Base-by-base conservation (phyloP, 2,888 invertebrate genomes). In the Brenthis daphne region DNA sequence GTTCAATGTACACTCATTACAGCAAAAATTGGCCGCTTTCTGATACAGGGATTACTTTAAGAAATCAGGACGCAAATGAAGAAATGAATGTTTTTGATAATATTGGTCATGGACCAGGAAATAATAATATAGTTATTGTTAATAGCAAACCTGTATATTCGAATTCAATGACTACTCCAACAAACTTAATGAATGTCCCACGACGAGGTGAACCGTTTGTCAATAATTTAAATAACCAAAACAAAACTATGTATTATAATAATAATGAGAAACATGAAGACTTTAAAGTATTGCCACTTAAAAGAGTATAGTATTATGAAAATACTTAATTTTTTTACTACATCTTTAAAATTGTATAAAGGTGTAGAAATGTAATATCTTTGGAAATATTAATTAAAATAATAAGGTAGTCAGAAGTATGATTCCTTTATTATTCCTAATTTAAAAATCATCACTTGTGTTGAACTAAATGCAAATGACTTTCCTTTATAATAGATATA, bases 41-140 rank as follows among this genome's bases (percentile, higher is more conserved):
- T 16, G 16, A 43, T 37, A n/a, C 65, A 11, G 11, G 24, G 6
- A 20, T 37, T 11, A 43, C 43, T 54, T 43, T 14, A 13, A 24
- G 12, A 50, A 61, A 51, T 33, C 33, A 6, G 37, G 8, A 33
- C 16, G 20, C 53, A 13, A 54, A 29, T 29, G 13, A 16, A 20
- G 1, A 14, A 8, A 43, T n/a, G 1, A 13, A 2, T 47, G 48
- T 16, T 13, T 60, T 60, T 54, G 47, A 14, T 57, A 47, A 57
- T 6, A 64, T 71, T 57, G 71, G 66, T 24, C 43, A 57, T 53
- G 66, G 71, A 3, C 64, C 51, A 43, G 12, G 63, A 53, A 71
- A 73, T 50, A 50, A 53, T 14, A 72, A 68, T 53, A 6, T 11
- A 2, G 47, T 70, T 43, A 14, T 48, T 29, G 47, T 68, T 14